These are phyloP conservation scores for Takifugu bimaculatus DNA, from an alignment of 2,113 vertebrate species.

Conservation along the genomic window DNA sequence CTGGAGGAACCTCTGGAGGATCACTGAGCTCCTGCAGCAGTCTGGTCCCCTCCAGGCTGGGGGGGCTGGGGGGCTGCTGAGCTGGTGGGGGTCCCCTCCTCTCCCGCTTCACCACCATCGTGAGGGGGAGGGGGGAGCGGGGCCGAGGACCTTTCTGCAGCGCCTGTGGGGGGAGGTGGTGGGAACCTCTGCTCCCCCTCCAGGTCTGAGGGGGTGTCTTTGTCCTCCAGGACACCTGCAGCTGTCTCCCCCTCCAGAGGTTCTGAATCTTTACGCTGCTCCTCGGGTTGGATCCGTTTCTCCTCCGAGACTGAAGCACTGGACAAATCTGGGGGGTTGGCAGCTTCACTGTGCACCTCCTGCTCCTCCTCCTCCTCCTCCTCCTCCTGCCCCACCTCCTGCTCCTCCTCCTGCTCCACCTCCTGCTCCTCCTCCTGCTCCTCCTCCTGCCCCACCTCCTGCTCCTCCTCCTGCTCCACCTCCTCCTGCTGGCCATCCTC, in stretches of 20 bases:
- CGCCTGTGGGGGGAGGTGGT: not conserved
- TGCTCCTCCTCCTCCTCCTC: not conserved
- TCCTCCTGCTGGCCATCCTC: constrained; percentile 33
- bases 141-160: not conserved
- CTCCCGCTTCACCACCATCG: no score
- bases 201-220: constrained; percentile 5
- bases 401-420: constrained; percentile 49
- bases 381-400: constrained; percentile 9
- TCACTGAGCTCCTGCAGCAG: no score
- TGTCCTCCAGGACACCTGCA: not conserved
- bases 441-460: no score
- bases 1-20: no score
- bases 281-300: constrained; percentile 11
- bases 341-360: no score
- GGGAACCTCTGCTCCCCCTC: constrained; percentile 10
- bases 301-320: constrained; percentile 56
- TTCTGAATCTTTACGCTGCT: not conserved
- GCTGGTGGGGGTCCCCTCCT: not conserved
- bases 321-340: constrained; percentile 5
- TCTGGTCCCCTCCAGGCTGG: not conserved
- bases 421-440: no score
- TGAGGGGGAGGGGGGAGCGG: not conserved
- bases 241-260: not conserved
- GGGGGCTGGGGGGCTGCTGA: not conserved
- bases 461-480: no score